These are phyloP conservation scores for Archilochus colubris DNA, from an alignment of 2,113 vertebrate species.

Conservation along the genomic window DNA sequence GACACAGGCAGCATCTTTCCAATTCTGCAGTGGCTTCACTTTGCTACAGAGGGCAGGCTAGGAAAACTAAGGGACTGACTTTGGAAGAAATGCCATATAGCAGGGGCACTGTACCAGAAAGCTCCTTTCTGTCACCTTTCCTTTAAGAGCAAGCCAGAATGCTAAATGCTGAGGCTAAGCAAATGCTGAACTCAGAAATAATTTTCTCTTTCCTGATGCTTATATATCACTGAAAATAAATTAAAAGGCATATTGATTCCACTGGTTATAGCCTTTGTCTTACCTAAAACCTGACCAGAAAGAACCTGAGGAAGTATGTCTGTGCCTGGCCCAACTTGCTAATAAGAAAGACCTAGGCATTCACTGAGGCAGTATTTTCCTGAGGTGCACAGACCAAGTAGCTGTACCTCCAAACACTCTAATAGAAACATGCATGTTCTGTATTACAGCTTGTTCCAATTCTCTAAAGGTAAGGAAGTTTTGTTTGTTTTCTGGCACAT, in stretches of 20 bases:
- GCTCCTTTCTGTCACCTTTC: neutral
- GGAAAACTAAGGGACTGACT: neutral
- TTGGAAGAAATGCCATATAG: neutral
- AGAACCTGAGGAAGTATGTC: neutral
- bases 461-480: neutral
- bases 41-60: neutral
- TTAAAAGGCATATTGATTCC: neutral
- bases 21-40: neutral
- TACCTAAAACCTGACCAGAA: neutral
- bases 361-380: neutral
- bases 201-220: neutral
- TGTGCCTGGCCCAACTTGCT: neutral
- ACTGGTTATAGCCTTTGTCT: neutral
- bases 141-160: neutral
- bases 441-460: neutral
- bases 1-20: neutral
- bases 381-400: neutral
- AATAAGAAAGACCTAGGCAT: neutral
- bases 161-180: neutral
- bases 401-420: neutral
- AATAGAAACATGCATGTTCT: accelerated
- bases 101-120: neutral
- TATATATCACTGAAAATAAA: neutral
- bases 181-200: neutral
- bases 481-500: neutral